Evolutionary conservation across 2,888 invertebrate genomes (phyloP), one percentile per base, ranked within the genome.

Genomic region (Electrophaes corylata): DNA sequence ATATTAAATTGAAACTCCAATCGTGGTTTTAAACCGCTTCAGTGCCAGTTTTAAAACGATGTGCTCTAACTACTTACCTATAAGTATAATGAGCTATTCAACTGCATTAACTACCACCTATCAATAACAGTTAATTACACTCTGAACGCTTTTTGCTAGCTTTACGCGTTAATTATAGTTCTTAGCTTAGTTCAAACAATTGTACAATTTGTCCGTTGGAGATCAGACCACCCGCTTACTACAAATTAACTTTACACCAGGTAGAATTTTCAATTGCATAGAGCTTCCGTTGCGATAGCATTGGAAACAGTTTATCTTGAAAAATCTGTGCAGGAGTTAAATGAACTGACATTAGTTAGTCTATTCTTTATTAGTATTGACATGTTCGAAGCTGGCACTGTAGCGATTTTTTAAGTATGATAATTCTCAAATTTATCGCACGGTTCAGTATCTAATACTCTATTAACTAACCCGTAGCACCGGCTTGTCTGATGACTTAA

Each of bases 401-500:
- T 12, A 43, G n/a, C 19, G n/a, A 16, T 33, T 48, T 48, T 57
- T 46, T 47, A 62, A 68, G 68, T 74, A 73, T 73, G 69, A 72
- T 76, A 77, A 84, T 79, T 80, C 79, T 76, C 81, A 81, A 72
- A 85, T 84, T 51, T 85, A 84, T 79, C 71, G 76, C 75, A 75
- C 76, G 80, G 79, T 81, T 82, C 71, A 77, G 80, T 80, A 76
- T 83, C 81, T 88, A 84, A 87, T 85, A 81, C 79, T 65, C 69
- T 65, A 69, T 69, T 71, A 75, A 76, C 77, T 81, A 79, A 79
- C 80, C 79, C 75, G 77, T 37, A 29, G 44, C 81, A 76, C 78
- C 75, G 76, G 83, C 84, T 83, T 80, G 83, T 84, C 88, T 88
- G 88, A 90, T 88, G 88, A 84, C 86, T 90, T 89, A 89, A 91